Evolutionary conservation across 2,888 invertebrate species (phyloP).

Genomic region (Ganaspis brasiliensis): DNA sequence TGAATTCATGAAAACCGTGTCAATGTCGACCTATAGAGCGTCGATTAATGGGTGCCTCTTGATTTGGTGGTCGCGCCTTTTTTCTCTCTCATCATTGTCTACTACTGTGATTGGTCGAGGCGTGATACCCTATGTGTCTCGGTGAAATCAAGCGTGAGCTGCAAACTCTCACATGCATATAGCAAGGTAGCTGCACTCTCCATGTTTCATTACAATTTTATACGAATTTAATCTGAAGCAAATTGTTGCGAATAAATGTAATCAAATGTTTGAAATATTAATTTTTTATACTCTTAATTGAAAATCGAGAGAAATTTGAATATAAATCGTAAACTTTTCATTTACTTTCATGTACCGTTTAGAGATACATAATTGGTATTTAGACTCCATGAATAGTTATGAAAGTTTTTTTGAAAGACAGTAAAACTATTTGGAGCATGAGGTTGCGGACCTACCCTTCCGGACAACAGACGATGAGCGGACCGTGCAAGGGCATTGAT

Average conservation of each 20-base stretch:
- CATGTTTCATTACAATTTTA: no score
- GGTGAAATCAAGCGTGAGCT: slow-evolving; percentile 75
- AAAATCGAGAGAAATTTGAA: background rate
- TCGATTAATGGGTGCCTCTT: slow-evolving; percentile 63
- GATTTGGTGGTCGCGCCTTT: slow-evolving; percentile 71
- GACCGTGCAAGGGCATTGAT: slow-evolving; percentile 71
- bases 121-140: slow-evolving; percentile 72
- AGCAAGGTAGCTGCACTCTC: no score
- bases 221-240: background rate
- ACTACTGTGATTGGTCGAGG: slow-evolving; percentile 71
- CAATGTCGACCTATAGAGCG: slow-evolving; percentile 65
- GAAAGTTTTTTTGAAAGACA: background rate
- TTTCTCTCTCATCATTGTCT: slow-evolving; percentile 65
- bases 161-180: background rate
- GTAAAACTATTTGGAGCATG: background rate
- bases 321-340: background rate
- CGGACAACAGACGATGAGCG: slow-evolving; percentile 65
- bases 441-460: slow-evolving; percentile 41
- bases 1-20: slow-evolving; percentile 44
- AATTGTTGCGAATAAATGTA: no score
- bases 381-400: background rate
- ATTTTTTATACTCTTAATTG: no score
- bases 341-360: background rate
- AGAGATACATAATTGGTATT: background rate
- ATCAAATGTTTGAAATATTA: no score